Conservation (phyloP, 1,140 invertebrate species). For the Polyergus mexicanus region DNA sequence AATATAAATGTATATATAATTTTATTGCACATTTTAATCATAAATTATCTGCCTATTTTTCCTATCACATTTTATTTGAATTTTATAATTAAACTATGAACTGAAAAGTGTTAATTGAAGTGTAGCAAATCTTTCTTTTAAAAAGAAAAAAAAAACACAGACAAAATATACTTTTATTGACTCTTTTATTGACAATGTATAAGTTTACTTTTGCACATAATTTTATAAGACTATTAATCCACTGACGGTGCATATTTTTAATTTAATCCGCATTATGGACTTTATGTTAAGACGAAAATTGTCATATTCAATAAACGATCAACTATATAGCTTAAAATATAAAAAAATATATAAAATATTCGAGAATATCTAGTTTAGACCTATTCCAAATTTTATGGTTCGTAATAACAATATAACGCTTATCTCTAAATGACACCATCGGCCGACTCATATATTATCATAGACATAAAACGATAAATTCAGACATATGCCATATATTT, state of each 20-base stretch:
- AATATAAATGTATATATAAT: background rate
- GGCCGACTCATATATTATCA: background rate
- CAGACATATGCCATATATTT: background rate
- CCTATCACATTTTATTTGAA: background rate
- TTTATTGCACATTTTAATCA: background rate
- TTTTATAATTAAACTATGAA: background rate
- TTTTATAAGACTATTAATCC: conserved; percentile 30
- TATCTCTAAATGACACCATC: background rate
- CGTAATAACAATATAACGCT: background rate
- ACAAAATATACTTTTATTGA: background rate
- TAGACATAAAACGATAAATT: background rate
- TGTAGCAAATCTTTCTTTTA: background rate
- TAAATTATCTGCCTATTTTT: background rate
- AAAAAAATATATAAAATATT: background rate
- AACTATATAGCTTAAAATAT: background rate
- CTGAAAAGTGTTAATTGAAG: background rate
- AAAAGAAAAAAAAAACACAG: background rate
- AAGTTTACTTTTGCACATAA: conserved; percentile 15
- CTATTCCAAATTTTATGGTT: background rate
- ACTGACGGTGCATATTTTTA: background rate
- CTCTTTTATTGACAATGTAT: background rate
- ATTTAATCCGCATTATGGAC: conserved; percentile 4
- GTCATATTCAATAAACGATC: conserved; percentile 5
- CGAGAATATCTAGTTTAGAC: background rate
- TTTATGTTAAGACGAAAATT: conserved; percentile 14